Conservation (phyloP, 2,113 vertebrate species). For the Paradisaea rubra region DNA sequence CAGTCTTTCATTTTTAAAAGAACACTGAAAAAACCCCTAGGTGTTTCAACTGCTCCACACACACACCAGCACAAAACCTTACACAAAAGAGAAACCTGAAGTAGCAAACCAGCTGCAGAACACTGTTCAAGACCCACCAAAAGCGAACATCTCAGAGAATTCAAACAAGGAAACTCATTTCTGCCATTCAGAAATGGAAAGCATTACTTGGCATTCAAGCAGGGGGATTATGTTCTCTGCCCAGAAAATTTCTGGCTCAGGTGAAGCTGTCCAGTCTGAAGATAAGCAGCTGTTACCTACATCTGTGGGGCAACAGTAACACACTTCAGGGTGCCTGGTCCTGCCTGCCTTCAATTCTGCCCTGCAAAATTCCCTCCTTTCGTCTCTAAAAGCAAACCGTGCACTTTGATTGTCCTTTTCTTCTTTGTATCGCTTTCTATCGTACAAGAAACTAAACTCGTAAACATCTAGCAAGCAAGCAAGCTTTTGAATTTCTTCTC, state of each 20-base stretch:
- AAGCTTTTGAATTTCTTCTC: slow-evolving; percentile 18
- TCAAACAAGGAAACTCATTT: neutral
- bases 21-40: neutral
- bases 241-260: neutral
- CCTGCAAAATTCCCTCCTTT: neutral
- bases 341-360: neutral
- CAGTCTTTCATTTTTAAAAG: neutral
- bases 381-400: neutral
- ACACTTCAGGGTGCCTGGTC: neutral
- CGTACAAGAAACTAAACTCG: neutral
- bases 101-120: neutral
- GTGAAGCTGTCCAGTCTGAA: neutral
- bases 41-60: neutral
- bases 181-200: neutral
- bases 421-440: neutral
- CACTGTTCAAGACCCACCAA: neutral
- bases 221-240: neutral
- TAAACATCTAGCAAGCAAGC: slow-evolving; percentile 30
- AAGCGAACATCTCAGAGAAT: neutral
- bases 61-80: neutral
- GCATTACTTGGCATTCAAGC: neutral
- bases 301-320: neutral
- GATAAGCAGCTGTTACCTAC: neutral
- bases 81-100: neutral
- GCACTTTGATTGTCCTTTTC: neutral